phyloP scores from a whole-genome alignment of 2,888 invertebrate genomes.

The Diarsia rubi region DNA sequence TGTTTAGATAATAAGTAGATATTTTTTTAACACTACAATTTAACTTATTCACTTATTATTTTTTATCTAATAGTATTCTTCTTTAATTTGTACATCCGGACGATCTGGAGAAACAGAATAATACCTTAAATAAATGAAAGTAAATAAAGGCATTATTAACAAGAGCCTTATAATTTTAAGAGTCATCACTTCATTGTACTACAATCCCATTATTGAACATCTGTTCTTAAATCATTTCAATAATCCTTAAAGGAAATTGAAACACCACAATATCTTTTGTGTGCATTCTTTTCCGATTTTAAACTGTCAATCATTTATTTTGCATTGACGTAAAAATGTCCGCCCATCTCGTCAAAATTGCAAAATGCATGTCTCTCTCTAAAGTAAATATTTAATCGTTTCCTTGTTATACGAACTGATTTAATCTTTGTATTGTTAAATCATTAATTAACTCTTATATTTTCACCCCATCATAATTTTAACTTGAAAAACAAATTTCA shows the following conservation, averaged over 20 bases:
- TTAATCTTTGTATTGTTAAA: background rate
- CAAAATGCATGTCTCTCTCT: conserved; percentile 38
- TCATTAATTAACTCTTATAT: background rate
- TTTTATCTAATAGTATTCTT: background rate
- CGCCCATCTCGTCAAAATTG: conserved; percentile 80
- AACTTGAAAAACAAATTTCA: conserved; percentile 26
- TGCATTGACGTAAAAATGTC: conserved; percentile 78
- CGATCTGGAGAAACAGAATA: background rate
- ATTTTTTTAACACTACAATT: background rate
- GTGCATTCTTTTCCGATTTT: conserved; percentile 69
- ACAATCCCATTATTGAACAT: conserved; percentile 71
- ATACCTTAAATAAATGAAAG: background rate
- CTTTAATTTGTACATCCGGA: background rate
- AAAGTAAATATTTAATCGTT: conserved; percentile 42
- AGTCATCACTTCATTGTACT: conserved; percentile 71
- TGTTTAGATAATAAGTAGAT: background rate
- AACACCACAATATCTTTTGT: conserved; percentile 75
- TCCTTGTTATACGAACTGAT: conserved; percentile 22
- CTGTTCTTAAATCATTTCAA: conserved; percentile 76
- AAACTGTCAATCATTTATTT: conserved; percentile 84
- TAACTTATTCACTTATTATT: background rate
- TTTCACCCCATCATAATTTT: background rate
- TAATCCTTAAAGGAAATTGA: conserved; percentile 72
- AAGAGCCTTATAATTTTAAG: conserved; percentile 57
- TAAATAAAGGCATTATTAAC: conserved; percentile 25